Evolutionary conservation across 2,888 invertebrate genomes (phyloP), one percentile per base, ranked within the genome.

Genomic region (Phengaris alcon): DNA sequence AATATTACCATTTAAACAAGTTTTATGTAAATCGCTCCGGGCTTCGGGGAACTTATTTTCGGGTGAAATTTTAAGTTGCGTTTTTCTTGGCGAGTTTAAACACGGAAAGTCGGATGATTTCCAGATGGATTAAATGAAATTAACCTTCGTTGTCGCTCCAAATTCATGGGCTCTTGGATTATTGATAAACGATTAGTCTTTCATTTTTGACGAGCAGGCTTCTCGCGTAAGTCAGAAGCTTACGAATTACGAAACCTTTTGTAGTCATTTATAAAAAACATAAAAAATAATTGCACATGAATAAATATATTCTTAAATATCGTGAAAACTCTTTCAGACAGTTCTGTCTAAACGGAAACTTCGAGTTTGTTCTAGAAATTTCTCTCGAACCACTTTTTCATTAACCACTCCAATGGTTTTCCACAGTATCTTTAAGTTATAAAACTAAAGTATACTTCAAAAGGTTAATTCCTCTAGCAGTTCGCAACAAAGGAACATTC

Each of bases 1-100:
- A 93, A 93, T 93, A 93, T 93, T 93, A 93, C 91, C 93, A 93
- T 93, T 93, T 93, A 93, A 91, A 93, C 93, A 93, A 92, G 91
- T 93, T 93, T 93, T 93, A 93, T 93, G 93, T 91, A 91, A 93
- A 93, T 93, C 89, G 85, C 83, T 79, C 77, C 82, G 87, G 84
- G 87, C 84, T 85, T 85, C 84, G 83, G 84, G 86, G 85, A 90
- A 88, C 88, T 90, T 90, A 91, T 91, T 90, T 90, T 90, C 86
- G 85, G 84, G 82, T 82, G 83, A 87, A 90, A 90, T 90, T 91
- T 90, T 86, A 86, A 85, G 83, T 84, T 87, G 83, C 85, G 84
- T 89, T 90, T 88, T 92, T 90, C 89, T 89, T 89, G 82, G 81
- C 82, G 85, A 89, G 84, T 88, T 87, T 87, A 88, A 87, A 89